Evolutionary conservation across 2,797 vertebrate genomes (phyloP), one percentile per base, ranked within the genome.

Genomic region (Protosalanx chinensis): DNA sequence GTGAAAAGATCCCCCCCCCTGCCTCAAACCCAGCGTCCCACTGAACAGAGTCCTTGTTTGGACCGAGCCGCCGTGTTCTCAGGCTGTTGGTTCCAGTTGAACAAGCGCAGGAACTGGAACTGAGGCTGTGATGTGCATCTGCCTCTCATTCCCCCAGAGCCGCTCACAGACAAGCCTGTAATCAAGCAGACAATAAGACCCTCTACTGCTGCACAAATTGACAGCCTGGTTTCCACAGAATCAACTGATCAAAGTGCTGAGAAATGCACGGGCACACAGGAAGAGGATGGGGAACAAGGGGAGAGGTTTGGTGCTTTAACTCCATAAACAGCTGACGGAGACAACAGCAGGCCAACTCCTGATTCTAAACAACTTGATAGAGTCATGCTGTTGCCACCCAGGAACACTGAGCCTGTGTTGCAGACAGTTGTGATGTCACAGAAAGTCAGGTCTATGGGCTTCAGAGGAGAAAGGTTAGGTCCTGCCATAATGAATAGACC

Each of bases 11-110:
- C 32, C 62, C 60, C 29, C 23, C 23, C 23, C 23, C 23, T 1
- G 23, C 23, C 23, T 27, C 23, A 58, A 68, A 53, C 32, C 6
- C 41, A 76, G 10, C 37, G 37, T 69, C 46, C 7, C 62, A 64
- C 76, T 76, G 74, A 81, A 79, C 70, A 58, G 67, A 72, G 81
- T 1, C 84, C 85, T 86, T 90, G 87, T 89, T 82, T 68, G 70
- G 49, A 59, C 1, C 27, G 0, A 59, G 46, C 71, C 8, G 46
- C 71, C 8, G 76, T 82, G 79, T 68, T 80, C 77, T 72, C 88
- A 88, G 88, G 85, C 87, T 87, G 88, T 80, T 85, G 79, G 86
- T 89, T 90, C 82, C 79, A 82, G 81, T 73, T 85, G 85, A 91
- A 82, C 88, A 86, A 87, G 68, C 77, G 0, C 57, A 61, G 74